Conservation (phyloP, 2,113 vertebrate species). For the Scopus umbretta region DNA sequence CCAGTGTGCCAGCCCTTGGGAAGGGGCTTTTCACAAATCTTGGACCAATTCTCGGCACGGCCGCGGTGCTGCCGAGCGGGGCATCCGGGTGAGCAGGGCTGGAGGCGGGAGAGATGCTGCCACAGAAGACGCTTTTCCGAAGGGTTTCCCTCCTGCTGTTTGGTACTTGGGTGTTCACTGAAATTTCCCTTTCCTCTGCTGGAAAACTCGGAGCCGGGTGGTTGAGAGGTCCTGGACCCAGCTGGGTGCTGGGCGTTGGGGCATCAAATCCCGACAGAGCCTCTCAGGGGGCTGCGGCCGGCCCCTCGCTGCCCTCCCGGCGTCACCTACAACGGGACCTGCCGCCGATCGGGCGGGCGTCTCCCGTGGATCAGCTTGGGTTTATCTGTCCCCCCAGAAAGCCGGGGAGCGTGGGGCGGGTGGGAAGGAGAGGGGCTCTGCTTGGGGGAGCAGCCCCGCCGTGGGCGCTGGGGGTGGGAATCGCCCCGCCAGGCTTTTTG, state of each 20-base stretch:
- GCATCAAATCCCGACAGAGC: background rate
- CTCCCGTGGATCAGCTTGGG: background rate
- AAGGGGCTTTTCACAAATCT: background rate
- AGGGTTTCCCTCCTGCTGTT: background rate
- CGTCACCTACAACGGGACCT: background rate
- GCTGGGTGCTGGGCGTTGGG: background rate
- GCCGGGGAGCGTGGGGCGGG: background rate
- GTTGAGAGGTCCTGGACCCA: background rate
- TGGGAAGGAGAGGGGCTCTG: background rate
- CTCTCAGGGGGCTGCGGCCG: background rate
- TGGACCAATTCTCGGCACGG: rapidly evolving
- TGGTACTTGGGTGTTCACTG: background rate
- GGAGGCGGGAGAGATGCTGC: background rate
- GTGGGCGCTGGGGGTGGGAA: background rate
- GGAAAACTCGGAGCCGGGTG: background rate
- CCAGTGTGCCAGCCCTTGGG: rapidly evolving
- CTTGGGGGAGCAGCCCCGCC: background rate
- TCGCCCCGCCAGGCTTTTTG: background rate
- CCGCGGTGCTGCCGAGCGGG: rapidly evolving
- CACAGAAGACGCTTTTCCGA: background rate
- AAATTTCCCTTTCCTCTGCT: background rate
- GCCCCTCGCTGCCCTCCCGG: background rate
- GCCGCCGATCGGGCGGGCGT: rapidly evolving
- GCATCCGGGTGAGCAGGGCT: background rate
- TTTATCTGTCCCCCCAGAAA: background rate